A percentile compares a stretch with the other conserved stretches of the same genome.
Conservation (phyloP, 2,888 invertebrate species). For the Dicyrtomina minuta region DNA sequence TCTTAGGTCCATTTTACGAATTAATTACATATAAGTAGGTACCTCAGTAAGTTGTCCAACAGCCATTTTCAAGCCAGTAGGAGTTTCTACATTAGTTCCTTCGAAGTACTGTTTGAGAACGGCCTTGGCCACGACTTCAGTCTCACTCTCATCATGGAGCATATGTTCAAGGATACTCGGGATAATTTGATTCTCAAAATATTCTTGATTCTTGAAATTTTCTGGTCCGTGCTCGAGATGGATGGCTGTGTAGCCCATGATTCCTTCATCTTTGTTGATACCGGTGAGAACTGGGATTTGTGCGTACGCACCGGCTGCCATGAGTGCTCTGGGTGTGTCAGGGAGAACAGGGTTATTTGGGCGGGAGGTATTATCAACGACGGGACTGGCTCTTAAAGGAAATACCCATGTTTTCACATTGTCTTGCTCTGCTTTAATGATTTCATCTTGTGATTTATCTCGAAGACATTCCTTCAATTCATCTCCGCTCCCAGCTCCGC, state of each 20-base stretch:
- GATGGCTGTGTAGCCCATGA: slow-evolving; percentile 29
- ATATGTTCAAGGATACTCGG: slow-evolving; percentile 38
- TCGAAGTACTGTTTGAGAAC: slow-evolving; percentile 51
- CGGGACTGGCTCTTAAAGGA: slow-evolving; percentile 45
- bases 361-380: slow-evolving; percentile 45
- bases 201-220: slow-evolving; percentile 45
- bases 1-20: not conserved
- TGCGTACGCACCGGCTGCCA: slow-evolving; percentile 47
- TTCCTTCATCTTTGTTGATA: slow-evolving; percentile 36
- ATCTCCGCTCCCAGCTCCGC: slow-evolving; percentile 29
- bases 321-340: slow-evolving; percentile 43
- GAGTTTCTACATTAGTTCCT: slow-evolving; percentile 45
- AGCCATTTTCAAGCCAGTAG: slow-evolving; percentile 34
- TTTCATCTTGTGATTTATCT: slow-evolving; percentile 39
- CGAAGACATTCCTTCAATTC: slow-evolving; percentile 40
- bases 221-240: slow-evolving; percentile 23
- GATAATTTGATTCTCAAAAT: slow-evolving; percentile 44
- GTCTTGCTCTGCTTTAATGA: slow-evolving; percentile 41
- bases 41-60: slow-evolving; percentile 43
- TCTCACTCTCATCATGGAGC: slow-evolving; percentile 39
- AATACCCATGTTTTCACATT: slow-evolving; percentile 27
- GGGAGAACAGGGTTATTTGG: slow-evolving; percentile 48
- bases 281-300: slow-evolving; percentile 48
- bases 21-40: not conserved
- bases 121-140: slow-evolving; percentile 45